Evolutionary conservation across 2,888 invertebrate genomes (phyloP).

Genomic region (Mythimna lalbum): DNA sequence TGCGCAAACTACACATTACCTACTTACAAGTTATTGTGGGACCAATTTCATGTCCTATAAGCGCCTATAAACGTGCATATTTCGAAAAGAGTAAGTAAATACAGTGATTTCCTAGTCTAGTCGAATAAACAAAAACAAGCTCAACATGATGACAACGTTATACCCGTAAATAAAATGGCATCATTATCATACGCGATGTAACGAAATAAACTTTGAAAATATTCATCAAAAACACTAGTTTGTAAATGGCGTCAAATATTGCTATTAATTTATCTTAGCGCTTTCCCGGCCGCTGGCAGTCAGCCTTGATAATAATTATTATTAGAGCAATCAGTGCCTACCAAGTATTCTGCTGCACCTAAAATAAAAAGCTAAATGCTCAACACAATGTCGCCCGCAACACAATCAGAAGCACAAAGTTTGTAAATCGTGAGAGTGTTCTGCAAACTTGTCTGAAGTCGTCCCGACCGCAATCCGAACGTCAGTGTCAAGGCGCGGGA

Average conservation of each 20-base stretch:
- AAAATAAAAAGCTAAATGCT: conserved; percentile 31
- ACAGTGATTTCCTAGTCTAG: conserved; percentile 26
- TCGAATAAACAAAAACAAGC: conserved; percentile 35
- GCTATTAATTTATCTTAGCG: conserved; percentile 17
- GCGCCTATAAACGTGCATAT: background rate
- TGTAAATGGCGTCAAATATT: conserved; percentile 51
- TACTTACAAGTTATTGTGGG: conserved; percentile 27
- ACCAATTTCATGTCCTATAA: conserved; percentile 12
- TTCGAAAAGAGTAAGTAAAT: conserved; percentile 1
- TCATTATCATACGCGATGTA: conserved; percentile 50
- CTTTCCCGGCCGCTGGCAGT: background rate
- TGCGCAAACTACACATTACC: conserved; percentile 7
- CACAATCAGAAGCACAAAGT: conserved; percentile 18
- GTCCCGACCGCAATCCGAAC: conserved; percentile 28
- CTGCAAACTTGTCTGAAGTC: conserved; percentile 31
- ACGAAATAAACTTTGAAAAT: conserved; percentile 59
- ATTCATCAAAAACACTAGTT: conserved; percentile 53
- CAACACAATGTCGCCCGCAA: conserved; percentile 26
- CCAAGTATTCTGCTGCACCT: conserved; percentile 13
- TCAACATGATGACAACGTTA: conserved; percentile 32
- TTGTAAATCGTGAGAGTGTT: conserved; percentile 57
- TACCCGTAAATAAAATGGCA: conserved; percentile 62
- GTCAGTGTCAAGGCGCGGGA: conserved; percentile 14
- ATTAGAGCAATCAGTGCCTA: background rate
- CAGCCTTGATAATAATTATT: conserved; percentile 2